Percentiles rank a stretch among this genome's conserved stretches.
phyloP scores from a whole-genome alignment of 1,140 invertebrate species.

The Drosophila kurseongensis region DNA sequence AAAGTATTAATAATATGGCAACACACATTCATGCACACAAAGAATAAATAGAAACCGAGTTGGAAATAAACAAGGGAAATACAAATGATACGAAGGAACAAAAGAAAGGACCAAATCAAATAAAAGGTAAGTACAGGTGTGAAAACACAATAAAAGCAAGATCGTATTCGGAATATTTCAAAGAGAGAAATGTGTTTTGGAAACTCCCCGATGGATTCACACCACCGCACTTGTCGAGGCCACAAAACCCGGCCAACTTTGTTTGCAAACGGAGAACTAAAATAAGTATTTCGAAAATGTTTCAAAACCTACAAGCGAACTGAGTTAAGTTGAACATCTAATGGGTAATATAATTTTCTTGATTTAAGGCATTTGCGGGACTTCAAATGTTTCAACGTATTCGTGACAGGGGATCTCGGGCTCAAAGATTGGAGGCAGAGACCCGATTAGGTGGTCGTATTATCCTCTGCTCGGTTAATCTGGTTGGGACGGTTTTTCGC shows the following conservation, averaged over 20 bases:
- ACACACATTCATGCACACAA: constrained; percentile 23
- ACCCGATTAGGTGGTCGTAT: constrained; percentile 5
- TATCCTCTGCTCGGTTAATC: constrained; percentile 23
- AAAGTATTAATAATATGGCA: constrained; percentile 21
- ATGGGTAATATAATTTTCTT: constrained; percentile 73
- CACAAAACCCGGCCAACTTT: constrained; percentile 48
- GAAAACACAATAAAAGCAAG: constrained; percentile 9
- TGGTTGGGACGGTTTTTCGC: constrained; percentile 77
- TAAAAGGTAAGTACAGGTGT: not conserved
- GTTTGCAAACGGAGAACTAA: constrained; percentile 37
- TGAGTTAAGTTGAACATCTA: constrained; percentile 49
- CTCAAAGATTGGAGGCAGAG: not conserved
- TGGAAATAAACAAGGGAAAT: not conserved
- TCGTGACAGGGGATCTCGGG: constrained; percentile 34
- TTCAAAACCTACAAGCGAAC: constrained; percentile 66
- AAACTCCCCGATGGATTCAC: constrained; percentile 6
- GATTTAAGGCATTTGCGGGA: constrained; percentile 70
- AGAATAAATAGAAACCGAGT: not conserved
- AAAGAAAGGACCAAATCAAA: not conserved
- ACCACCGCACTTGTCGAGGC: not conserved
- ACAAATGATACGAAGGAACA: not conserved
- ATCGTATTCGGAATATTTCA: not conserved
- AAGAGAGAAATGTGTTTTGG: not conserved
- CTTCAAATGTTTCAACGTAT: constrained; percentile 59
- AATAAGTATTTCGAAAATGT: constrained; percentile 35